Percentiles rank a stretch among this genome's conserved stretches.
Conservation (phyloP, 2,113 vertebrate species). For the Mormoops blainvillei region DNA sequence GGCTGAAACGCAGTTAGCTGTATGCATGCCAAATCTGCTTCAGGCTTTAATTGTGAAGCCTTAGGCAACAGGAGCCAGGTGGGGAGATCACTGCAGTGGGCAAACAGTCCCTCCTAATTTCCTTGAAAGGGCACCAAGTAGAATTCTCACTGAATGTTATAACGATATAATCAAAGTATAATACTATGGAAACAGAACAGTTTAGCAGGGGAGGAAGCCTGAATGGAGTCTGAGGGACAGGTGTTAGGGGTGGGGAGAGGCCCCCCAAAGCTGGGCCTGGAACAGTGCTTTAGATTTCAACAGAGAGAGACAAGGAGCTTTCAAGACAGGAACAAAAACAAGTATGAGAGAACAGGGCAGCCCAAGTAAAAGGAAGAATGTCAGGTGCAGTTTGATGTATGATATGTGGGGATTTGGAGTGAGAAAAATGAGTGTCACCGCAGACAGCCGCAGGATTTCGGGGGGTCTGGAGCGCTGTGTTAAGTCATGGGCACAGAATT, state of each 20-base stretch:
- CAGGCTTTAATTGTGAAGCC: not conserved
- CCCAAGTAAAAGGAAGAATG: not conserved
- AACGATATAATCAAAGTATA: not conserved
- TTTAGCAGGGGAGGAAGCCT: not conserved
- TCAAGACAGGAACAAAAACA: not conserved
- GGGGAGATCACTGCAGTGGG: not conserved
- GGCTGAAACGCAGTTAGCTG: not conserved
- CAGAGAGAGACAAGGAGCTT: not conserved
- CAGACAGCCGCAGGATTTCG: not conserved
- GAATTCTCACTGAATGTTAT: not conserved
- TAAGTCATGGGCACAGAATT: not conserved
- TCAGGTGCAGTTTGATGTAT: not conserved
- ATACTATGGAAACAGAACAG: not conserved
- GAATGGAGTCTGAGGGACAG: not conserved
- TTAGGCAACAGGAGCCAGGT: not conserved
- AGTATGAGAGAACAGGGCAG: not conserved
- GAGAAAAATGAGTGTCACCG: not conserved
- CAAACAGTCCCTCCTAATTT: not conserved
- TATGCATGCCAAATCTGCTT: not conserved
- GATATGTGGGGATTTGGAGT: not conserved
- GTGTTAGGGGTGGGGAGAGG: fast-evolving
- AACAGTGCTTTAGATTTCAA: not conserved
- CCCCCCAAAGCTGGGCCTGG: not conserved
- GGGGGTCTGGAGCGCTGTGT: not conserved
- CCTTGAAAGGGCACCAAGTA: not conserved